Base-by-base conservation (phyloP, 2,797 vertebrate genomes). In the Chelidonichthys spinosus region DNA sequence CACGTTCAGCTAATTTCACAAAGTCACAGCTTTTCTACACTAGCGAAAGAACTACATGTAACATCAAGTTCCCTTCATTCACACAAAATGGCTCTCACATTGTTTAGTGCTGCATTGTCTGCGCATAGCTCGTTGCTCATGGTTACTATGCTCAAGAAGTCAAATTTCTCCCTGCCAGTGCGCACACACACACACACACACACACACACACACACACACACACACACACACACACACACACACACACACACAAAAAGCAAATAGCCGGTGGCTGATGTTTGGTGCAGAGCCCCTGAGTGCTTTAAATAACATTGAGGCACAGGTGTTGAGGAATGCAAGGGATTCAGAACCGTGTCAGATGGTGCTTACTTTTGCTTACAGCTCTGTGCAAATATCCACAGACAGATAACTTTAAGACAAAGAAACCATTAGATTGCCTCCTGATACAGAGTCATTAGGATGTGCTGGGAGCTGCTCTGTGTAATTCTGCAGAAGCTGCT, bases 261-360 rank as follows among this genome's bases (percentile, higher is more conserved):
- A 91, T 88, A 92, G 90, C 88, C 83, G 8, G 59, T 89, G 83
- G 91, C 88, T 88, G 81, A 76, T 88, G 76, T 81, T 92, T 82
- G 82, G 74, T 90, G 87, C 87, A 89, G 78, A 83, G 82, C 87
- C 91, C 87, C 79, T 84, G 87, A 86, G 86, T 92, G 87, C 90
- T 93, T 92, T 90, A 91, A 92, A 91, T 91, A 92, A 90, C 87
- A 89, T 67, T 71, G 88, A 89, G 85, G 84, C 90, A 87, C 89
- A 93, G 90, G 90, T 92, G 92, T 89, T 91, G 87, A 87, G 89
- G 84, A 91, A 90, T 83, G 83, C 81, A 85, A 72, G 85, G 84
- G 81, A 90, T 91, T 88, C 85, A 83, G 78, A 89, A 86, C 74
- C 56, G 78, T 89, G 90, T 93, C 92, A 91, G 90, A 90, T 87